These are phyloP conservation scores for Lytechinus pictus DNA, from an alignment of 35 echinoderm and acorn worm species.

Conservation along the genomic window DNA sequence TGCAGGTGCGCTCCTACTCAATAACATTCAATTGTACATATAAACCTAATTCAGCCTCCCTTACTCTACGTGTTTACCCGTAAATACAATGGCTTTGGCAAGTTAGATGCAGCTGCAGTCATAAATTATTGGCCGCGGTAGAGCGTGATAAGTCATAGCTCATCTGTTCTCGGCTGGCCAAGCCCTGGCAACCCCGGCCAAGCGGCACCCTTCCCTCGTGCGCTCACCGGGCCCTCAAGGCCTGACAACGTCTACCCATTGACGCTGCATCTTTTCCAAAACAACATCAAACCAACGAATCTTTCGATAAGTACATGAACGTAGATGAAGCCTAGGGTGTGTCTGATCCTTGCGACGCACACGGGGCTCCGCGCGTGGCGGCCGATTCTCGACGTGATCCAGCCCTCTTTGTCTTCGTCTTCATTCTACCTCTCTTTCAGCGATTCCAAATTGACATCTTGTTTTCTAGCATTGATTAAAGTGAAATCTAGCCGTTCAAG, in stretches of 20 bases:
- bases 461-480: conserved; percentile 67
- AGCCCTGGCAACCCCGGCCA: conserved; percentile 48
- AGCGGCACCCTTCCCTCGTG: conserved; percentile 46
- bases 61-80: conserved; percentile 85
- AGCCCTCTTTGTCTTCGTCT: conserved; percentile 65
- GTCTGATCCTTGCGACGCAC: conserved; percentile 54
- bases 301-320: conserved; percentile 57
- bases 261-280: conserved; percentile 49
- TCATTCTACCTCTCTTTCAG: conserved; percentile 33
- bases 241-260: conserved; percentile 52
- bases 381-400: conserved; percentile 77
- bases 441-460: conserved; percentile 55
- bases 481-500: conserved; percentile 66
- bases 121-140: conserved; percentile 83
- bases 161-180: conserved; percentile 54
- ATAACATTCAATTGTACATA: conserved; percentile 99
- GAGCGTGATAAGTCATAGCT: conserved; percentile 68
- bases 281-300: conserved; percentile 64
- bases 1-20: conserved; percentile 90
- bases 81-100: conserved; percentile 89
- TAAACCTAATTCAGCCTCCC: conserved; percentile 89
- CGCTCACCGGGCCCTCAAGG: conserved; percentile 54
- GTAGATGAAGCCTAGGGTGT: conserved; percentile 56
- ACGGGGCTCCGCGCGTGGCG: conserved; percentile 81
- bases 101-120: conserved; percentile 84